phyloP scores from a whole-genome alignment of 2,113 vertebrate species.

The Phycodurus eques region DNA sequence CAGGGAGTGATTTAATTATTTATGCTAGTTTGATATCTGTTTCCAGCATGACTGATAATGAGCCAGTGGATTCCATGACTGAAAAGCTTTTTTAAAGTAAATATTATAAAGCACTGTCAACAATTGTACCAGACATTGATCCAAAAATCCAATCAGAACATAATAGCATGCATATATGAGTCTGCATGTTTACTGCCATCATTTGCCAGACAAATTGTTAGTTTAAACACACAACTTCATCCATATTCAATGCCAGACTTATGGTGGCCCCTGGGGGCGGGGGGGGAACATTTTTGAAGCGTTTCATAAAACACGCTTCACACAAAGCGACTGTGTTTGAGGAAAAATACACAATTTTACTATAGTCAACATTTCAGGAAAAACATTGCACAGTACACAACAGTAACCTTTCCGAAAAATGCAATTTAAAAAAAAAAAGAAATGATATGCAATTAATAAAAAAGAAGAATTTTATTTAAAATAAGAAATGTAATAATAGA shows the following conservation, averaged over 20 bases:
- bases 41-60: conserved; percentile 42
- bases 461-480: too few species aligned
- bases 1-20: conserved; percentile 43
- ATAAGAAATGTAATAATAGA: too few species aligned
- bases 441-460: neutral
- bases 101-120: conserved; percentile 12
- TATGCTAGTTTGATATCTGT: conserved; percentile 39
- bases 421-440: neutral
- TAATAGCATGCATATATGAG: conserved; percentile 4
- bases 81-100: conserved; percentile 17
- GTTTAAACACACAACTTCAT: neutral
- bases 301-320: neutral
- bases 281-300: neutral
- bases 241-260: neutral
- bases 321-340: neutral
- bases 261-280: neutral
- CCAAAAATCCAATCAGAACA: neutral
- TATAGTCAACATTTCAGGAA: neutral
- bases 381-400: neutral
- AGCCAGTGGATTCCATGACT: conserved; percentile 20
- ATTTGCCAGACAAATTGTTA: conserved; percentile 3
- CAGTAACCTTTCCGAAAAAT: neutral
- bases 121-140: conserved; percentile 1
- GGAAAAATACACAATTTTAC: neutral
- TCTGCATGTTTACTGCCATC: neutral